Percentiles rank a stretch among this genome's conserved stretches.
These are phyloP conservation scores for Erpornis zantholeuca DNA, from an alignment of 2,113 vertebrate genomes.

Conservation along the genomic window DNA sequence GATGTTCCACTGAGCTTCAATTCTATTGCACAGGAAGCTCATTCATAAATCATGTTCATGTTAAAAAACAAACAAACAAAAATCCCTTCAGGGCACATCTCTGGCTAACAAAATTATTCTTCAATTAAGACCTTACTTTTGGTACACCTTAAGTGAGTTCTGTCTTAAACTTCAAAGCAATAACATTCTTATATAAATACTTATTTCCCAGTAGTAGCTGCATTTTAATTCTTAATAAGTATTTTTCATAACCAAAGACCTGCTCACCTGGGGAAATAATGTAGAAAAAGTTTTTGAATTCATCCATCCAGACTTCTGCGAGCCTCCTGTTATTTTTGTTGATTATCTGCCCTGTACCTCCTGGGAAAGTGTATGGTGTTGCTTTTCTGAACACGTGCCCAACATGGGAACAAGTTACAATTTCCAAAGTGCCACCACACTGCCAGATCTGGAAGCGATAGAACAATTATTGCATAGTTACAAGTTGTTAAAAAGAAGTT, in stretches of 20 bases:
- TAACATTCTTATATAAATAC: neutral
- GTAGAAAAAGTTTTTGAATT: slow-evolving; percentile 99
- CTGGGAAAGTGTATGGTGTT: slow-evolving; percentile 97
- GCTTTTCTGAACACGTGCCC: slow-evolving; percentile 98
- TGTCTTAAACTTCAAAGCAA: neutral
- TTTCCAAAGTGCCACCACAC: slow-evolving; percentile 96
- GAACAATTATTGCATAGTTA: neutral
- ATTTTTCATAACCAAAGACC: neutral
- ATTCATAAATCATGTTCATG: neutral
- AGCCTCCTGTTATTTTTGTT: slow-evolving; percentile 98
- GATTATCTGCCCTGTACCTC: slow-evolving; percentile 98
- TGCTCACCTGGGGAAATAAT: slow-evolving; percentile 97
- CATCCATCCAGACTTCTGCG: slow-evolving; percentile 99
- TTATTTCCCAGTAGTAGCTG: neutral
- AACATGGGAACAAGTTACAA: slow-evolving; percentile 97
- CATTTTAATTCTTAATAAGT: neutral
- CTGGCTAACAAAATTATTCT: neutral
- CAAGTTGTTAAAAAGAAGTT: neutral
- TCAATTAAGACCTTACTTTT: neutral
- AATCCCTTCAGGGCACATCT: neutral
- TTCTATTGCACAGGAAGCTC: neutral
- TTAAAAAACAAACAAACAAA: neutral
- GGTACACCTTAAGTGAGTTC: neutral
- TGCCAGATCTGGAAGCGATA: slow-evolving; percentile 89
- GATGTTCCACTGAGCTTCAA: neutral